Evolutionary conservation across 2,888 invertebrate species (phyloP).

Genomic region (Caenorhabditis sp.): DNA sequence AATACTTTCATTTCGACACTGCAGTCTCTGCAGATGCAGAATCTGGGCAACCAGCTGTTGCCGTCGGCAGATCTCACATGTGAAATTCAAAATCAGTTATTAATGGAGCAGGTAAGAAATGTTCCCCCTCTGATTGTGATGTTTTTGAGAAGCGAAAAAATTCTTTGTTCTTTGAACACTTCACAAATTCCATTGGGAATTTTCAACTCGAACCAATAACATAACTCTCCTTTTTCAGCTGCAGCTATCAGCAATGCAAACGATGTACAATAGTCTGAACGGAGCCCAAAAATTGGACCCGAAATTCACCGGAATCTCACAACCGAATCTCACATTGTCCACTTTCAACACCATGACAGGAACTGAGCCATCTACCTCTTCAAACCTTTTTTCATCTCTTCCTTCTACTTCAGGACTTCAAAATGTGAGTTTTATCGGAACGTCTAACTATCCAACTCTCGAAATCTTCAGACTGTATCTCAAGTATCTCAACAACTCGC

Average conservation of each 20-base stretch:
- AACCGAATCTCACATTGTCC: conserved; percentile 17
- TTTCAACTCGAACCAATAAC: no score
- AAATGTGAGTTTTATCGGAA: conserved; percentile 10
- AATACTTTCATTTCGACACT: conserved; percentile 65
- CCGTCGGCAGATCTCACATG: conserved; percentile 27
- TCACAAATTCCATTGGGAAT: no score
- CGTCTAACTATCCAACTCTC: not conserved
- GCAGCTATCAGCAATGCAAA: conserved; percentile 55
- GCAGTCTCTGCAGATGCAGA: conserved; percentile 62
- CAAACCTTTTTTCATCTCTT: conserved; percentile 19
- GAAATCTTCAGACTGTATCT: conserved; percentile 17
- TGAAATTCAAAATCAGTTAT: conserved; percentile 52
- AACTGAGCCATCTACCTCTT: conserved; percentile 34
- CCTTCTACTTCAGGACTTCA: conserved; percentile 34
- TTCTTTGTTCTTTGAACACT: no score
- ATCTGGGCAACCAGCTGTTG: conserved; percentile 41
- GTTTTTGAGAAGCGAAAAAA: no score
- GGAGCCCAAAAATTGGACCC: conserved; percentile 28
- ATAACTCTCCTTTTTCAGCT: no score
- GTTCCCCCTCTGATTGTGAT: no score
- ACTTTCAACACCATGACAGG: conserved; percentile 19
- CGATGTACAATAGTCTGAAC: conserved; percentile 44
- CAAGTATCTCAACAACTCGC: conserved; percentile 14
- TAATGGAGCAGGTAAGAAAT: conserved; percentile 53
- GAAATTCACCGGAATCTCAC: conserved; percentile 6